Conservation (phyloP, 2,113 vertebrate genomes). For the Opisthocomus hoazin region DNA sequence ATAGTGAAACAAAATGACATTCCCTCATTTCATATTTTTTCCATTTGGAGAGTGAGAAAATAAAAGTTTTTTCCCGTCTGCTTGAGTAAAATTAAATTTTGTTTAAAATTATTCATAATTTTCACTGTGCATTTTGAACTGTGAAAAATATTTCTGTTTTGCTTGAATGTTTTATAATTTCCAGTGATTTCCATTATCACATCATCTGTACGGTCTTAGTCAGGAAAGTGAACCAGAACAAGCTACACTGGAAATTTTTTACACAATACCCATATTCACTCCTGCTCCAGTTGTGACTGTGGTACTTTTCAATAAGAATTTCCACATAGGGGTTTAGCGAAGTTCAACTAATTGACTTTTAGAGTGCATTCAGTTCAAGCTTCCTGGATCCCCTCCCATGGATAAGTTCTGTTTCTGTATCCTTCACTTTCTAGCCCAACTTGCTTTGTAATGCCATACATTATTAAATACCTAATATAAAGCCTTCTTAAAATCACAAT, state of each 20-base stretch:
- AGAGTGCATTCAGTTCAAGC: neutral
- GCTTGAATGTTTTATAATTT: neutral
- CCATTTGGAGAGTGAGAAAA: too few species aligned
- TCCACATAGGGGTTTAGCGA: neutral
- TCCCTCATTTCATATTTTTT: neutral
- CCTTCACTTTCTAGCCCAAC: neutral
- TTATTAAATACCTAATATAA: neutral
- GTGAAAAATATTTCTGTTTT: neutral
- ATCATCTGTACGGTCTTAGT: neutral
- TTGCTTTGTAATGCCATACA: neutral
- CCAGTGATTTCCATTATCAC: neutral
- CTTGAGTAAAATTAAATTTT: neutral
- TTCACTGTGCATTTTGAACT: neutral
- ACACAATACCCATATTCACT: neutral
- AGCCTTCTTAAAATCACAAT: neutral
- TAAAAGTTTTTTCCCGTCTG: rapidly evolving
- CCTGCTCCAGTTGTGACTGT: neutral
- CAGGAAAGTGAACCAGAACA: neutral
- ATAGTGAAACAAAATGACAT: neutral
- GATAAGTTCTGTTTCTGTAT: neutral
- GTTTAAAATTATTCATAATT: neutral
- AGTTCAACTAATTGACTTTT: neutral
- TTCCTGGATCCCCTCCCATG: neutral
- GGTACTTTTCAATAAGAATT: neutral
- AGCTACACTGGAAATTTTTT: neutral